phyloP scores from a whole-genome alignment of 2,113 vertebrate genomes.

The Rhinopomastus cyanomelas region DNA sequence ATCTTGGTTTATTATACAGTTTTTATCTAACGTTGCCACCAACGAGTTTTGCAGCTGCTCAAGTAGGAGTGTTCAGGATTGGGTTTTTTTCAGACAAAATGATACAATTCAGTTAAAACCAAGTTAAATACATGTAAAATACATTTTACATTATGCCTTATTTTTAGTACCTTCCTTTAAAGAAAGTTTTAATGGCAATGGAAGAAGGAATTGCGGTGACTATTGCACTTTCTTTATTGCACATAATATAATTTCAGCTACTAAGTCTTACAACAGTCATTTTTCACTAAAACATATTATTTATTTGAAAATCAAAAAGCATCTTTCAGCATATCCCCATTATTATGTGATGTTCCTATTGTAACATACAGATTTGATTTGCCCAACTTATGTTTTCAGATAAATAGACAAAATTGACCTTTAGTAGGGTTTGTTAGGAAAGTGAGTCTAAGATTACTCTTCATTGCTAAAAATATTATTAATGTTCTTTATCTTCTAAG shows the following conservation, averaged over 20 bases:
- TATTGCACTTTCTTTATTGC: background rate
- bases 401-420: background rate
- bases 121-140: background rate
- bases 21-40: background rate
- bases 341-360: background rate
- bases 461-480: background rate
- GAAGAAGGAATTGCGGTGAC: background rate
- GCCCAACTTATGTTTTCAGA: background rate
- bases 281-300: background rate
- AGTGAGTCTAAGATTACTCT: background rate
- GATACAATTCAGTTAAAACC: background rate
- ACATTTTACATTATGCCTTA: background rate
- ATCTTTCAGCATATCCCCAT: background rate
- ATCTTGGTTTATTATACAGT: background rate
- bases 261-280: background rate
- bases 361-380: background rate
- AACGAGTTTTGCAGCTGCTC: background rate
- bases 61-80: background rate
- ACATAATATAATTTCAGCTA: background rate
- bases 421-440: background rate
- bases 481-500: background rate
- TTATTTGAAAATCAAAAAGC: background rate
- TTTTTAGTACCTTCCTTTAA: background rate
- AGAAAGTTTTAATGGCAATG: background rate
- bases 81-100: background rate